phyloP scores from a whole-genome alignment of 2,113 vertebrate genomes.

The Syngnathus floridae region DNA sequence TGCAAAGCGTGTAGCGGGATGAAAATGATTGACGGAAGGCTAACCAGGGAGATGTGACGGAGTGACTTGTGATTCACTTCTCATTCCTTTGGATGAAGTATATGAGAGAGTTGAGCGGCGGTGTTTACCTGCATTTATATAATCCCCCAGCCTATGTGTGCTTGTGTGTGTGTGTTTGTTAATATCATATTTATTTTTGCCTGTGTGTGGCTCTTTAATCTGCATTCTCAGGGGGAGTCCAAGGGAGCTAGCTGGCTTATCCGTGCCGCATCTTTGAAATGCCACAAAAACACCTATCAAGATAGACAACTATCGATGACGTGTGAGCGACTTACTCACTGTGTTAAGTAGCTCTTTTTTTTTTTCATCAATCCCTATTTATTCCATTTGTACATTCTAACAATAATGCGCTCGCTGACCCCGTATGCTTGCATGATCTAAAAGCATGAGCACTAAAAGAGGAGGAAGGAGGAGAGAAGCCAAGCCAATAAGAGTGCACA shows the following conservation, averaged over 20 bases:
- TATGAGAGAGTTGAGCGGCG: conserved; percentile 29
- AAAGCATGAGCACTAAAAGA: conserved; percentile 16
- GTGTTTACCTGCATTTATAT: conserved; percentile 46
- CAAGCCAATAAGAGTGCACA: conserved; percentile 96
- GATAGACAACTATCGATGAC: not conserved
- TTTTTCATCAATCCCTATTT: not conserved
- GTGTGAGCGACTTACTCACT: not conserved
- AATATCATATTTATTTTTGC: conserved; percentile 22
- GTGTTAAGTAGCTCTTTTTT: not conserved
- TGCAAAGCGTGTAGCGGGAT: not conserved
- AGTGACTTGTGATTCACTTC: conserved; percentile 19
- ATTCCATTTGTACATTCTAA: not conserved
- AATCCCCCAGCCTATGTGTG: conserved; percentile 50
- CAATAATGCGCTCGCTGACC: not conserved
- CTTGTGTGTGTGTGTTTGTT: conserved; percentile 21
- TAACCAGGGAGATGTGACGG: not conserved
- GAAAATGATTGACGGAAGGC: not conserved
- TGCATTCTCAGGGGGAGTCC: conserved; percentile 55
- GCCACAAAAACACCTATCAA: conserved; percentile 66
- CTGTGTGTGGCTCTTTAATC: conserved; percentile 56
- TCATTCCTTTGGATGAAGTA: conserved; percentile 14
- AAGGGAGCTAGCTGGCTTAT: conserved; percentile 66
- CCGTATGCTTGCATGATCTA: not conserved
- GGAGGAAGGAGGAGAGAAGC: conserved; percentile 59
- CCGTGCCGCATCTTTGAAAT: conserved; percentile 68